Percentiles rank a stretch among this genome's conserved stretches.
Conservation (phyloP, 1,140 invertebrate genomes). For the Lordiphosa stackelbergi region DNA sequence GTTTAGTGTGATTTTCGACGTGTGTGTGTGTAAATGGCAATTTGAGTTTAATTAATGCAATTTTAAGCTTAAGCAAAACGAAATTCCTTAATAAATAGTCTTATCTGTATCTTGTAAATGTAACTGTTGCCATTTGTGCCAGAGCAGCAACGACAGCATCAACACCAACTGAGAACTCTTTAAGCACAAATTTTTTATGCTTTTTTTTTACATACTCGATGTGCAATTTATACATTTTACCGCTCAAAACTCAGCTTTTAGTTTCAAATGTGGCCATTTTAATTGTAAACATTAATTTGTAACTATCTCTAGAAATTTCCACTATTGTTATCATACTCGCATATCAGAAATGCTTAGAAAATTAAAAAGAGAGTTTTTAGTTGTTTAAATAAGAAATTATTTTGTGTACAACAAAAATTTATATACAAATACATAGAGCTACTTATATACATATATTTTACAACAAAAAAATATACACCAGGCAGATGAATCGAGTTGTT, state of each 20-base stretch:
- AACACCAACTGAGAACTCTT: no score
- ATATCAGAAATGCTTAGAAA: constrained; percentile 41
- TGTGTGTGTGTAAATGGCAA: constrained; percentile 35
- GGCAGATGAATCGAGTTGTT: constrained; percentile 15
- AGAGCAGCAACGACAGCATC: constrained; percentile 12
- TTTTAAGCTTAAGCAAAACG: constrained; percentile 34
- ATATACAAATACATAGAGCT: constrained; percentile 12
- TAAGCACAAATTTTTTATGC: constrained; percentile 12
- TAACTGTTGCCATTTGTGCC: constrained; percentile 34
- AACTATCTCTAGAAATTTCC: constrained; percentile 29
- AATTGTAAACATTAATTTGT: constrained; percentile 28
- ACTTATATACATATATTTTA: constrained; percentile 47
- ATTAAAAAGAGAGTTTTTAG: constrained; percentile 7
- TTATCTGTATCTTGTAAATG: constrained; percentile 3
- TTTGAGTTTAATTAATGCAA: constrained; percentile 13
- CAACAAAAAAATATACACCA: constrained; percentile 50
- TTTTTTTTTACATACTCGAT: constrained; percentile 41
- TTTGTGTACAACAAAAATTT: constrained; percentile 18
- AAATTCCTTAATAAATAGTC: constrained; percentile 37
- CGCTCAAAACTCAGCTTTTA: constrained; percentile 49
- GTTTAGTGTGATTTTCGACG: constrained; percentile 51
- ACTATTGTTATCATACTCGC: constrained; percentile 44
- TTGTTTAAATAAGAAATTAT: constrained; percentile 29
- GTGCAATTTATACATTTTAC: constrained; percentile 35
- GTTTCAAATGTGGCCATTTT: constrained; percentile 55